These are phyloP conservation scores for Hyposoter dolosus DNA, from an alignment of 2,888 invertebrate species.

Conservation along the genomic window DNA sequence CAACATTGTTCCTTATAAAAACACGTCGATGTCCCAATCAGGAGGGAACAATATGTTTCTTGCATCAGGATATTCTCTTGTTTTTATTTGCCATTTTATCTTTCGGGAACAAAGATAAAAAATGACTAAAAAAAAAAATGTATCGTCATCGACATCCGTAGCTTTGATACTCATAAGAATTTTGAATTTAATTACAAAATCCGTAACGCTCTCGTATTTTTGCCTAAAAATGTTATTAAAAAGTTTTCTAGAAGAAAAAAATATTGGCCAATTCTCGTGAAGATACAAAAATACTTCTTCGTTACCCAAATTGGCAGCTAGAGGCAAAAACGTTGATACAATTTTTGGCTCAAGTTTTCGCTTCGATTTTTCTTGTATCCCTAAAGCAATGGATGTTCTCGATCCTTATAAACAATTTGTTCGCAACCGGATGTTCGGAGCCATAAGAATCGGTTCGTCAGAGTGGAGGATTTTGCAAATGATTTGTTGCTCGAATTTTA, in stretches of 20 bases:
- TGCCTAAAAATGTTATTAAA: not conserved
- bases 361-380: no score
- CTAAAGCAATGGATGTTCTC: not conserved
- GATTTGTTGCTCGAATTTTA: not conserved
- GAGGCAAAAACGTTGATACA: not conserved
- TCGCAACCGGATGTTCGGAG: not conserved
- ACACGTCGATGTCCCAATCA: not conserved
- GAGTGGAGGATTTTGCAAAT: not conserved
- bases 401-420: not conserved
- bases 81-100: no score
- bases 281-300: not conserved
- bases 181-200: no score
- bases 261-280: not conserved
- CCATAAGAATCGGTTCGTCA: not conserved
- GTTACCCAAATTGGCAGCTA: not conserved
- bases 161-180: no score
- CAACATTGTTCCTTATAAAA: slow-evolving; percentile 1
- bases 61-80: no score
- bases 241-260: not conserved
- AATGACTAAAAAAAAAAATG: no score
- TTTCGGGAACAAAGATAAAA: no score
- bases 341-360: not conserved
- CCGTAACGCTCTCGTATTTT: not conserved
- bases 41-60: not conserved
- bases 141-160: no score